phyloP scores from a whole-genome alignment of 2,113 vertebrate genomes.

The Lanius ludovicianus region DNA sequence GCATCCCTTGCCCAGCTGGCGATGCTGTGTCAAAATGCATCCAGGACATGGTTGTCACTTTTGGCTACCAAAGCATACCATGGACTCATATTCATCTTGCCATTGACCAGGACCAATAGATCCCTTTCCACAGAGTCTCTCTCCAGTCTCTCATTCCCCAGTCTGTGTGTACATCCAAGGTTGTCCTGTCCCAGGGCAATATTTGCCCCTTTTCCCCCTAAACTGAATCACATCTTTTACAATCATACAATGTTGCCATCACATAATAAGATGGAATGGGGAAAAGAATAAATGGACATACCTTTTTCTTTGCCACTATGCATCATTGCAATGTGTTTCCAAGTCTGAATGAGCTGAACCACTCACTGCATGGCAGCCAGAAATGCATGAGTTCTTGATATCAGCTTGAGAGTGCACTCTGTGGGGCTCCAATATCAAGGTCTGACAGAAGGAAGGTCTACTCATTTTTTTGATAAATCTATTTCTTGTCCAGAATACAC shows the following conservation, averaged over 20 bases:
- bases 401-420: not conserved
- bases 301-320: not conserved
- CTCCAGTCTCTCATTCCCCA: not conserved
- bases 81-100: not conserved
- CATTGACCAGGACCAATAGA: not conserved
- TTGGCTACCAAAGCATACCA: not conserved
- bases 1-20: accelerated
- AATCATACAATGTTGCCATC: not conserved
- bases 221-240: not conserved
- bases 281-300: not conserved
- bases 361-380: not conserved
- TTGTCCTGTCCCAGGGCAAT: too few species aligned
- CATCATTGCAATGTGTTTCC: not conserved
- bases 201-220: not conserved
- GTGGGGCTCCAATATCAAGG: not conserved
- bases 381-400: not conserved
- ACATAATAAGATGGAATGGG: not conserved
- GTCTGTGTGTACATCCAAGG: not conserved
- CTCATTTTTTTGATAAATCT: not conserved
- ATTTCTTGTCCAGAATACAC: not conserved
- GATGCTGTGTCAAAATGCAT: too few species aligned
- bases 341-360: not conserved
- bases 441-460: not conserved
- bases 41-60: not conserved
- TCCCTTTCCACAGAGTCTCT: not conserved